Evolutionary conservation across 2,797 vertebrate genomes (phyloP), one percentile per base, ranked within the genome.

Genomic region (Xenopus petersii): DNA sequence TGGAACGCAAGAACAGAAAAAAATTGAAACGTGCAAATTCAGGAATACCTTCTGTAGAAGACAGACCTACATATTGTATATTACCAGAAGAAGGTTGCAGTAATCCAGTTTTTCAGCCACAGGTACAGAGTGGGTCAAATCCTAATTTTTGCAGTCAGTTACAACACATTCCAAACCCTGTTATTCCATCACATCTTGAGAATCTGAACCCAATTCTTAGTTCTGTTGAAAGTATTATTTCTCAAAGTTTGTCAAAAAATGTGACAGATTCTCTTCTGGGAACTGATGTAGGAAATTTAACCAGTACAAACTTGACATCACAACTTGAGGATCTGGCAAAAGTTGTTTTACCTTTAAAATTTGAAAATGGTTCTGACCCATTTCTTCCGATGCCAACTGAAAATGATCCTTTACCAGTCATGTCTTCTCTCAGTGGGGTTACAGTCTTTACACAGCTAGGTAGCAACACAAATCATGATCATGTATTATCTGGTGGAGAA

Each of bases 351-450:
- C 91, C 94, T 54, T 86, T 92, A 64, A 90, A 92, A 80, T 94
- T 98, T 87, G 94, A 93, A 46, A 95, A 91, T 13, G 86, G 92
- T 80, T 92, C 95, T 75, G 94, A 96, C 86, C 95, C 95, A 48
- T 94, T 96, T 79, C 93, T 97, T 82, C 90, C 94, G 72, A 91
- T 96, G 77, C 96, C 96, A 83, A 88, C 95, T 10, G 94, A 90
- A 87, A 94, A 84, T 1, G 85, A 88, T 76, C 80, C 87, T 15
- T 84, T 90, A 85, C 89, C 89, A 80, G 87, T 92, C 0, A 91
- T 92, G 76, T 88, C 93, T 83, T 93, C 95, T 0, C 93, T 93
- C 82, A 84, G 91, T 75, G 91, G 93, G 62, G 86, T 79, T 82
- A 87, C 90, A 60, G 88, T 90, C 24, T 96, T 95, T 89, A 84